phyloP scores from a whole-genome alignment of 2,797 vertebrate genomes.

The Sebastes iracundus region DNA sequence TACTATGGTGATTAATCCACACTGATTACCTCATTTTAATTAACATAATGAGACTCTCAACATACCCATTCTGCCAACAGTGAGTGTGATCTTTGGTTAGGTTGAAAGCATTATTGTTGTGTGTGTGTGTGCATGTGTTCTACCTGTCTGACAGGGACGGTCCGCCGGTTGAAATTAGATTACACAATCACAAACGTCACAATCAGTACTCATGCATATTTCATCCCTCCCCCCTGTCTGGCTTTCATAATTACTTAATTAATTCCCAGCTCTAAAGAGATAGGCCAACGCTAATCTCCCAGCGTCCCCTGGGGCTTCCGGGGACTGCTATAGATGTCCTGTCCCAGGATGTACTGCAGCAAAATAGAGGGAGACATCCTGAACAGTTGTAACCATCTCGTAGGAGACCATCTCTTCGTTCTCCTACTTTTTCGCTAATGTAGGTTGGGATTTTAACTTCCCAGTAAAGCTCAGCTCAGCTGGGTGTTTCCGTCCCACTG shows the following conservation, averaged over 20 bases:
- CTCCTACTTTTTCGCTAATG: conserved; percentile 52
- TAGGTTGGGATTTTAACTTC: conserved; percentile 42
- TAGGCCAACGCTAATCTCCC: conserved; percentile 77
- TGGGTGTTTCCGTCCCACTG: conserved; percentile 45
- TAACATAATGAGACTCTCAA: conserved; percentile 74
- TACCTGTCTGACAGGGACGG: conserved; percentile 72
- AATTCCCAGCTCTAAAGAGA: conserved; percentile 82
- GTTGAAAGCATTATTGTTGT: conserved; percentile 26
- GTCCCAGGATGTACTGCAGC: conserved; percentile 70
- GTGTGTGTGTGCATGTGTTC: neutral
- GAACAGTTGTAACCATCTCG: conserved; percentile 60
- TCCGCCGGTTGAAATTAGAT: conserved; percentile 80
- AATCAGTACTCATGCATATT: conserved; percentile 86
- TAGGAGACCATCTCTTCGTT: conserved; percentile 42
- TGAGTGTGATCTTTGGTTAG: conserved; percentile 50
- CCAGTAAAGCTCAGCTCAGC: conserved; percentile 65
- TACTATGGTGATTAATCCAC: conserved; percentile 78
- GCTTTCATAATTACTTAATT: conserved; percentile 88
- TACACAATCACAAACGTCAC: conserved; percentile 84
- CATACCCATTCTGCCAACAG: conserved; percentile 45
- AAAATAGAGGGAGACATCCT: conserved; percentile 58
- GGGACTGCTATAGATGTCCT: conserved; percentile 67
- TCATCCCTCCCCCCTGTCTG: conserved; percentile 68
- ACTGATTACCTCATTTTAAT: conserved; percentile 81
- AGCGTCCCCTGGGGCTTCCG: conserved; percentile 62